Conservation (phyloP, 2,888 invertebrate genomes). For the Acronicta psi region DNA sequence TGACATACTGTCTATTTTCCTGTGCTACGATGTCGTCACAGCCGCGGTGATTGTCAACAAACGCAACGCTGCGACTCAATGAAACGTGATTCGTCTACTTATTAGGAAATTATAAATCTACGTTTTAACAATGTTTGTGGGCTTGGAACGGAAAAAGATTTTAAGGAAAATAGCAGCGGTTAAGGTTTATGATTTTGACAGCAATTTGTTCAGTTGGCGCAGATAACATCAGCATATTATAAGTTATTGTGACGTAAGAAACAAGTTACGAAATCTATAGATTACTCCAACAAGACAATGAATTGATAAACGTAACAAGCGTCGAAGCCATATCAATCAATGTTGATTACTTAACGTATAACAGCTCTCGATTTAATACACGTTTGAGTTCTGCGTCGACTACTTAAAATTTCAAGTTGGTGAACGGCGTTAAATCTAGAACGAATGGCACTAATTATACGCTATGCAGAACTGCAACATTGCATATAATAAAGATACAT, state of each 20-base stretch:
- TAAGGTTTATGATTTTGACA: slow-evolving; percentile 27
- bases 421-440: slow-evolving; percentile 49
- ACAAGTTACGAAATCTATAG: slow-evolving; percentile 15
- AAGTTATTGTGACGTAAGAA: slow-evolving; percentile 6
- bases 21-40: slow-evolving; percentile 67
- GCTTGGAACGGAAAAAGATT: slow-evolving; percentile 23
- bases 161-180: slow-evolving; percentile 32
- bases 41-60: slow-evolving; percentile 71
- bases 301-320: slow-evolving; percentile 28
- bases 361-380: slow-evolving; percentile 26
- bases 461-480: slow-evolving; percentile 46
- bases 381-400: slow-evolving; percentile 25
- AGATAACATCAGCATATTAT: not conserved
- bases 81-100: slow-evolving; percentile 74
- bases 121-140: slow-evolving; percentile 50
- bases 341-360: slow-evolving; percentile 35
- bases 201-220: slow-evolving; percentile 3
- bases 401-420: slow-evolving; percentile 42
- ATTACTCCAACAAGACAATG: slow-evolving; percentile 21
- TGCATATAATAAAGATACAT: slow-evolving; percentile 43
- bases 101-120: slow-evolving; percentile 65
- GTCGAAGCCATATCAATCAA: slow-evolving; percentile 37
- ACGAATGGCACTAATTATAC: slow-evolving; percentile 40
- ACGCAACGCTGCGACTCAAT: slow-evolving; percentile 64
- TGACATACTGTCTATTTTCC: slow-evolving; percentile 62